Evolutionary conservation across 2,797 vertebrate genomes (phyloP).

Genomic region (Myotis myotis): DNA sequence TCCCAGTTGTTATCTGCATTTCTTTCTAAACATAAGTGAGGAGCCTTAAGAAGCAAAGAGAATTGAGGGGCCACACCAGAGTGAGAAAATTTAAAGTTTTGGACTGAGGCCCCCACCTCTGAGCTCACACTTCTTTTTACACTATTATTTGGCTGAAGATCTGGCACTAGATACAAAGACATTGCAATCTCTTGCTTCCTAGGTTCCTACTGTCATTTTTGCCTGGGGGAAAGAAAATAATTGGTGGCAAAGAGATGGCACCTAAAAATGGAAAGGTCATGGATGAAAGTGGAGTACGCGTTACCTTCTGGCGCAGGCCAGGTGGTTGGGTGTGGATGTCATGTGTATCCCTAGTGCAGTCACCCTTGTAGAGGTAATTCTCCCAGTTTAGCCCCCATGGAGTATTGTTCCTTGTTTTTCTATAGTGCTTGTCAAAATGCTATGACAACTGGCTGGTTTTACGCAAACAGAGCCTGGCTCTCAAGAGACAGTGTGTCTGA

Average conservation of each 20-base stretch:
- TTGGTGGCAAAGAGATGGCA: background rate
- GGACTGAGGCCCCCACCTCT: slow-evolving; percentile 20
- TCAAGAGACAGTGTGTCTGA: slow-evolving; percentile 83
- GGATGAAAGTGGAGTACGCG: background rate
- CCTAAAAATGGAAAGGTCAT: background rate
- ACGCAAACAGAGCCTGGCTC: slow-evolving; percentile 81
- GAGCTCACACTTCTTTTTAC: slow-evolving; percentile 72
- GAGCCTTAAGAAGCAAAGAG: slow-evolving; percentile 23
- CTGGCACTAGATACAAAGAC: slow-evolving; percentile 54
- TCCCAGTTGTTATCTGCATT: slow-evolving; percentile 51
- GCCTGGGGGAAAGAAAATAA: background rate
- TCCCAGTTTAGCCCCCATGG: slow-evolving; percentile 66
- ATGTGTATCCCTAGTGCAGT: background rate
- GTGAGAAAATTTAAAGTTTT: slow-evolving; percentile 21
- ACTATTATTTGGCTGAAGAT: slow-evolving; percentile 65
- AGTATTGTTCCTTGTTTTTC: slow-evolving; percentile 77
- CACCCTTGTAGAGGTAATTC: slow-evolving; percentile 57
- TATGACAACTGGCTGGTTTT: slow-evolving; percentile 84
- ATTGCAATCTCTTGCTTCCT: background rate
- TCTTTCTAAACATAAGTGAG: slow-evolving; percentile 32
- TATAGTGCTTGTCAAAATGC: slow-evolving; percentile 84
- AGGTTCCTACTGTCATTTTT: slow-evolving; percentile 15
- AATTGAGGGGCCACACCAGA: slow-evolving; percentile 28
- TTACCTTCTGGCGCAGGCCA: slow-evolving; percentile 18
- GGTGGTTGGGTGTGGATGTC: slow-evolving; percentile 17